Evolutionary conservation across 1,140 invertebrate genomes (phyloP).

Genomic region (Drosophila murphyi): DNA sequence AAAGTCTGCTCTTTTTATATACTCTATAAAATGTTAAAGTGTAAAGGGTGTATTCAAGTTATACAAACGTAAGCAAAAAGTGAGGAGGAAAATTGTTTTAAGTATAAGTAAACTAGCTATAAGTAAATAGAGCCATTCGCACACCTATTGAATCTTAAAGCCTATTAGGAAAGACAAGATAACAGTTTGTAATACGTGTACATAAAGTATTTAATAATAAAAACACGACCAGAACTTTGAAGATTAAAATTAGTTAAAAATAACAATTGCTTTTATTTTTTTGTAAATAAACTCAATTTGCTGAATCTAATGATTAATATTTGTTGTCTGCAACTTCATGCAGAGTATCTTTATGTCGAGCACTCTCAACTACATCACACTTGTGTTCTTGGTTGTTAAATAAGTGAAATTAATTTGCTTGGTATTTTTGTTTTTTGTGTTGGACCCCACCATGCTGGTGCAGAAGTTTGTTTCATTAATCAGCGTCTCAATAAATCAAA

Average conservation of each 20-base stretch:
- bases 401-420: conserved; percentile 42
- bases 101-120: too few species aligned
- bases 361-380: background rate
- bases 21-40: conserved; percentile 10
- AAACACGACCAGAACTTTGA: too few species aligned
- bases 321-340: background rate
- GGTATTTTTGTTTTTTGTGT: background rate
- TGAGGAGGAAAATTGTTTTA: too few species aligned
- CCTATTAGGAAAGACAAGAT: too few species aligned
- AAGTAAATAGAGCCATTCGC: too few species aligned
- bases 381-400: conserved; percentile 24
- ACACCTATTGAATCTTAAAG: too few species aligned
- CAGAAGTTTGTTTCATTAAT: conserved; percentile 29
- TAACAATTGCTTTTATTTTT: background rate
- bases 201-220: too few species aligned
- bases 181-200: too few species aligned
- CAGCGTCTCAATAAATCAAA: conserved; percentile 48
- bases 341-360: conserved; percentile 2
- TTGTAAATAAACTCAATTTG: background rate
- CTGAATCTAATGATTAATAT: too few species aligned
- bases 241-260: too few species aligned
- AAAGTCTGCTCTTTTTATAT: conserved; percentile 1
- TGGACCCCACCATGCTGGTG: conserved; percentile 29
- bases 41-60: background rate
- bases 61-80: too few species aligned